These are phyloP conservation scores for Pterocles burchelli DNA, from an alignment of 2,113 vertebrate species.

Conservation along the genomic window DNA sequence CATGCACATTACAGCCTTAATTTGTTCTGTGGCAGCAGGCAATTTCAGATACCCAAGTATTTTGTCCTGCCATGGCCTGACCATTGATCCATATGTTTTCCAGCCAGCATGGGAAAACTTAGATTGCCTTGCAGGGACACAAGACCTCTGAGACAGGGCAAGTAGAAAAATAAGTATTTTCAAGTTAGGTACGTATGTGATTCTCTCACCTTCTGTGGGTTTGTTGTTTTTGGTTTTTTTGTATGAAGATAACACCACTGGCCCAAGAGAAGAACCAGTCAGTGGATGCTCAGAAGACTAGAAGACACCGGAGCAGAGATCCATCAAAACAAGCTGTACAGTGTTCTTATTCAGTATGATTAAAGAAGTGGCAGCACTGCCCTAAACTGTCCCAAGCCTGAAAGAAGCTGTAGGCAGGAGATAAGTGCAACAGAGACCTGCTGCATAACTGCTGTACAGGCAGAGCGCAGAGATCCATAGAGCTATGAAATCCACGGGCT, in stretches of 20 bases:
- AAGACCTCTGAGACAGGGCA: background rate
- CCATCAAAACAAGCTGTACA: background rate
- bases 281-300: background rate
- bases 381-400: background rate
- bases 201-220: background rate
- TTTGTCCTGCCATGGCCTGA: background rate
- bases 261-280: background rate
- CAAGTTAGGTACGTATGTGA: background rate
- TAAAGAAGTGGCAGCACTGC: background rate
- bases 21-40: slow-evolving; percentile 22
- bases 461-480: background rate
- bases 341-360: background rate
- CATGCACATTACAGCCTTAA: background rate
- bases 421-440: background rate
- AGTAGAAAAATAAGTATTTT: background rate
- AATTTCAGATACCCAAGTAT: slow-evolving; percentile 25
- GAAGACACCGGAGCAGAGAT: background rate
- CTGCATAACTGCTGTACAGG: background rate
- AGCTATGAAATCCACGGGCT: background rate
- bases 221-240: background rate
- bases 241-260: background rate
- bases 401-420: background rate
- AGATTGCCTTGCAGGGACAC: background rate
- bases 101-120: background rate
- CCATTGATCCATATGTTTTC: background rate